Evolutionary conservation across 2,888 invertebrate genomes (phyloP).

Genomic region (Nymphalis polychloros): DNA sequence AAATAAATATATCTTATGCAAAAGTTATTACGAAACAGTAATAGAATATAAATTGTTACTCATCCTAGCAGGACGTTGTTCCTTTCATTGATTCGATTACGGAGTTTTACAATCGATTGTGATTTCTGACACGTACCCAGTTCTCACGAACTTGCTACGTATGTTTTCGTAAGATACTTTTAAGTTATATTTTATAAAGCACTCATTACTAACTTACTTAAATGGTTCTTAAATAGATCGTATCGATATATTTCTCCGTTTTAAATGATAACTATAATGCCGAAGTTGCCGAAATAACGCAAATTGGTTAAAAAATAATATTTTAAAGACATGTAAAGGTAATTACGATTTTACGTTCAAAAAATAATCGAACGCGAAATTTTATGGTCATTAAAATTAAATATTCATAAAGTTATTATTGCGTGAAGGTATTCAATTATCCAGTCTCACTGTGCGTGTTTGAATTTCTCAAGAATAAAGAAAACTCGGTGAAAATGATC

Average conservation of each 20-base stretch:
- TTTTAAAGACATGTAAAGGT: slow-evolving; percentile 6
- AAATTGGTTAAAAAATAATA: slow-evolving; percentile 8
- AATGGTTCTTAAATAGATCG: slow-evolving; percentile 18
- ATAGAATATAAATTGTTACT: slow-evolving; percentile 33
- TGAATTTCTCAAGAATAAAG: slow-evolving; percentile 72
- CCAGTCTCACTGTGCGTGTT: slow-evolving; percentile 60
- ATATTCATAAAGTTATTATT: slow-evolving; percentile 64
- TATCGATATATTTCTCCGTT: neutral
- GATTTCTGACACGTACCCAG: slow-evolving; percentile 71
- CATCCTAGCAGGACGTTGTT: slow-evolving; percentile 41
- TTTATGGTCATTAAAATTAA: slow-evolving; percentile 46
- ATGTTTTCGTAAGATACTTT: slow-evolving; percentile 48
- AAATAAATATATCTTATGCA: slow-evolving; percentile 20
- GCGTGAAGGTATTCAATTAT: slow-evolving; percentile 78
- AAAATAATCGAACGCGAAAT: slow-evolving; percentile 38
- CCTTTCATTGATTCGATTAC: slow-evolving; percentile 41
- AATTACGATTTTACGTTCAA: slow-evolving; percentile 24
- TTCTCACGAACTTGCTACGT: slow-evolving; percentile 62
- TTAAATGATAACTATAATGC: neutral
- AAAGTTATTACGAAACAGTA: slow-evolving; percentile 33
- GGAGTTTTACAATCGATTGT: slow-evolving; percentile 56
- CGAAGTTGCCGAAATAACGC: neutral
- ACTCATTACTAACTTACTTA: slow-evolving; percentile 8
- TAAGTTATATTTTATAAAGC: slow-evolving; percentile 19
- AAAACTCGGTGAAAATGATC: slow-evolving; percentile 74